Base-by-base conservation (phyloP, 2,113 vertebrate genomes). In the Chaetops frenatus region DNA sequence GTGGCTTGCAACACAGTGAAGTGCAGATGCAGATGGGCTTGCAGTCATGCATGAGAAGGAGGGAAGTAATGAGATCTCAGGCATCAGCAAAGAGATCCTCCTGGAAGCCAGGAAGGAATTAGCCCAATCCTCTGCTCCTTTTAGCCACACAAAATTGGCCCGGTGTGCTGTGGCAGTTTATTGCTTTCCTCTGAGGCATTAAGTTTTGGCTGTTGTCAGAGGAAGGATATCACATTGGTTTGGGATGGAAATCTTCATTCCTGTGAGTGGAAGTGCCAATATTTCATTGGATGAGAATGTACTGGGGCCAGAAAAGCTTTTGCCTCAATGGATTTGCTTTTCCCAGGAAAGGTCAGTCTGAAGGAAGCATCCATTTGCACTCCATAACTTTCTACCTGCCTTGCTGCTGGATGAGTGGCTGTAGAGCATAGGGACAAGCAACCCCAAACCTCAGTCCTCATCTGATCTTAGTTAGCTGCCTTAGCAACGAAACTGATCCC, bases 181-280 rank as follows among this genome's bases (percentile, higher is more conserved):
- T 85, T 95, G 83, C 90, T 90, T 91, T 95, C 70, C 74, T 97
- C 64, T 1, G 12, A 97, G 81, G 79, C 86, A 83, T 88, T 88
- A 92, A n/a, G 44, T 92, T 95, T 93, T 97, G 95, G 92, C 94
- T 94, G 50, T 64, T 65, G 91, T 80, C 45, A 95, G 76, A 93
- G 88, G 94, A 88, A 95, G 86, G 84, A 86, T 96, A 95, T 95
- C 92, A 84, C 36, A 12, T 78, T 81, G 70, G 48, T 95, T 84
- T 71, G 65, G 54, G 81, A 92, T 79, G 50, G 86, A 91, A 95
- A 83, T 78, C 57, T 76, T 84, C 44, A 64, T 76, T 95, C 85
- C 72, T 84, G 21, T 83, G 50, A 88, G 56, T 81, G 66, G 66
- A 96, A 93, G 54, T 1, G 4, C 88, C 92, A 91, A 7, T 90